Conservation (phyloP, 2,113 vertebrate genomes). For the Lagenorhynchus albirostris region DNA sequence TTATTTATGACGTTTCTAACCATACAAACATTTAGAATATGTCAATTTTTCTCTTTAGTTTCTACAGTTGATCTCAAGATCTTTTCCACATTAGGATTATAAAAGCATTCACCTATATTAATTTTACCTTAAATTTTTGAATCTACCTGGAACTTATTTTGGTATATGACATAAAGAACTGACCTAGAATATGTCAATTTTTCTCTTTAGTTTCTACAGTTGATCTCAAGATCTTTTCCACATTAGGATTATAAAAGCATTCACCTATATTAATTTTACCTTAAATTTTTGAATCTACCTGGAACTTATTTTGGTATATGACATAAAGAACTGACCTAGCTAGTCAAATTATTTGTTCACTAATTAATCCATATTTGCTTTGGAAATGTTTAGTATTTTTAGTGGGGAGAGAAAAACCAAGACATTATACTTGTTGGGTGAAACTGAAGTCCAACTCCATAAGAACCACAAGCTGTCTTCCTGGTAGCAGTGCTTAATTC, state of each 20-base stretch:
- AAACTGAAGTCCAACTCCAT: background rate
- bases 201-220: background rate
- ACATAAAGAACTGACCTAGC: background rate
- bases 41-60: background rate
- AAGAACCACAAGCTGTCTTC: background rate
- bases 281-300: background rate
- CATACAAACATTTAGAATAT: background rate
- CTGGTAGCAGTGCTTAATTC: background rate
- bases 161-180: background rate
- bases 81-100: background rate
- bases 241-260: background rate
- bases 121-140: background rate
- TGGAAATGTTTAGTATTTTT: background rate
- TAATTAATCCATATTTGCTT: background rate
- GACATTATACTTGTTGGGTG: background rate
- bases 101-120: background rate
- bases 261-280: background rate
- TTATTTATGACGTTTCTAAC: slow-evolving; percentile 8
- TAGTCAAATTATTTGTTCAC: background rate
- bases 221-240: background rate
- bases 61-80: background rate
- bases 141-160: background rate
- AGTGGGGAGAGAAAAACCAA: background rate
- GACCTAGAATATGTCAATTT: too few species aligned
- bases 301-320: background rate